phyloP scores from a whole-genome alignment of 2,113 vertebrate genomes.

The Thalassoma bifasciatum region DNA sequence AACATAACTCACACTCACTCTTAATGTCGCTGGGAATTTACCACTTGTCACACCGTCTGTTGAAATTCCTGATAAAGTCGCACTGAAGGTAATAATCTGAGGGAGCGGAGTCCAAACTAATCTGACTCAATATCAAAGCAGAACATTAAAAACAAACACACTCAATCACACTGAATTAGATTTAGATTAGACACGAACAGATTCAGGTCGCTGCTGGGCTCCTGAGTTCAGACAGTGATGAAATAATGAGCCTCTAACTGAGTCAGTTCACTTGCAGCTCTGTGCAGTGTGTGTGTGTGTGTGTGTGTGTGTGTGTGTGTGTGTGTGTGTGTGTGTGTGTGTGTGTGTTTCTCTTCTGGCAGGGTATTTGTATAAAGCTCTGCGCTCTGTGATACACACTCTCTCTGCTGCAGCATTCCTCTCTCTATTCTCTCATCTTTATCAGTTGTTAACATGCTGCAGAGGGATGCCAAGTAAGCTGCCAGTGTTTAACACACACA shows the following conservation, averaged over 20 bases:
- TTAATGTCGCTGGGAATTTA: neutral
- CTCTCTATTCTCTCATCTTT: conserved; percentile 50
- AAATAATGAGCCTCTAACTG: conserved; percentile 1
- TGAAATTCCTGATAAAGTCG: neutral
- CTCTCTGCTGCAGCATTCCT: conserved; percentile 12
- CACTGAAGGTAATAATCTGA: neutral
- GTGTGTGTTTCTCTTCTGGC: neutral
- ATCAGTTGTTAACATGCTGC: conserved; percentile 61
- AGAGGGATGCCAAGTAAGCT: conserved; percentile 54
- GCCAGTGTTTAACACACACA: conserved; percentile 20
- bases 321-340: neutral
- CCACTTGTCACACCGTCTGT: neutral
- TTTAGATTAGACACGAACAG: neutral
- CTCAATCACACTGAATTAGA: neutral
- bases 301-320: no score
- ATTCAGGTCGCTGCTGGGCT: neutral
- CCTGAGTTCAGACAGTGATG: conserved; percentile 15
- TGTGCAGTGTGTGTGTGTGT: no score
- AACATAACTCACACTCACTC: neutral
- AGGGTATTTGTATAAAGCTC: conserved; percentile 6
- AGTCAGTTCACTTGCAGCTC: conserved; percentile 13
- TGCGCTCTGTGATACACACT: conserved; percentile 10
- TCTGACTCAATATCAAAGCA: neutral
- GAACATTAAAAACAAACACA: neutral
- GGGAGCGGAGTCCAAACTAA: neutral